These are phyloP conservation scores for Potorous gilbertii DNA, from an alignment of 2,797 vertebrate genomes.

Conservation along the genomic window DNA sequence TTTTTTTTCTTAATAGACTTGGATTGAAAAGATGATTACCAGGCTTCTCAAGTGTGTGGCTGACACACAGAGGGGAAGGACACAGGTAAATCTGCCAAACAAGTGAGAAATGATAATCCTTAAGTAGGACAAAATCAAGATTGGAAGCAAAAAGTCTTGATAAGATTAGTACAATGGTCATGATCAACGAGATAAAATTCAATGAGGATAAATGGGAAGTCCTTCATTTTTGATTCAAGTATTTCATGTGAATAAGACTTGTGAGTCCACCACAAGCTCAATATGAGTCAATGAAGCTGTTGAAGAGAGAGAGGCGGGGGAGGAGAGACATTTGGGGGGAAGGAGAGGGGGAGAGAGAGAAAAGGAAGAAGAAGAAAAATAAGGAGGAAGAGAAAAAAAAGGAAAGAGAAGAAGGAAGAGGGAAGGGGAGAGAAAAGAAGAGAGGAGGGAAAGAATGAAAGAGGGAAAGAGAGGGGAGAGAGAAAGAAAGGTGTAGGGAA, in stretches of 20 bases:
- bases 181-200: neutral
- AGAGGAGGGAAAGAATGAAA: no score
- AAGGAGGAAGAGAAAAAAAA: no score
- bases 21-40: neutral
- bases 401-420: no score
- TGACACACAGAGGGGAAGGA: neutral
- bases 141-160: neutral
- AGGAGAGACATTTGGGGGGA: no score
- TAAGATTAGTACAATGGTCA: neutral
- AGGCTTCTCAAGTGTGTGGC: neutral
- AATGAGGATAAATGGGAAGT: neutral
- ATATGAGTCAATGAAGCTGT: neutral
- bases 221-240: neutral
- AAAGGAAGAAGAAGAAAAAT: fast-evolving
- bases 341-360: no score
- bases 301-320: neutral
- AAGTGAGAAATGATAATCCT: neutral
- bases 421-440: no score
- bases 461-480: no score
- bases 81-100: neutral
- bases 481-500: no score
- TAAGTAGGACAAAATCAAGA: neutral
- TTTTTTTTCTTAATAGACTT: neutral
- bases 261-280: neutral
- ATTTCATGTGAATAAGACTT: neutral